Conservation (phyloP, 2,113 vertebrate genomes). For the Aptenodytes forsteri region DNA sequence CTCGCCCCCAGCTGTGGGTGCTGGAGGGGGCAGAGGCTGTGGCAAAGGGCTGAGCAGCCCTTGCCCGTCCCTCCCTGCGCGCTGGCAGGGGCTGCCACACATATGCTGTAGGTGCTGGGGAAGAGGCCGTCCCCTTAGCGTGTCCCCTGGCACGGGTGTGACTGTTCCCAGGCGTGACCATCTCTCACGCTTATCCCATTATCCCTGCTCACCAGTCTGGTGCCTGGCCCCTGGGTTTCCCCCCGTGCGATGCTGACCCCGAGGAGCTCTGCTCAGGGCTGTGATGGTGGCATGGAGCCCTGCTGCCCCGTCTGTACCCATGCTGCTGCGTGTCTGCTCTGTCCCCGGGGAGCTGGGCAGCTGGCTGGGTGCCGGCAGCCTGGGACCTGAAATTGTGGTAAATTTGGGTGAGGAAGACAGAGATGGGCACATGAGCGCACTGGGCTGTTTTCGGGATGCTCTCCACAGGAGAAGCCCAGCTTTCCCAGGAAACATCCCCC, state of each 20-base stretch:
- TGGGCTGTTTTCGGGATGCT: neutral
- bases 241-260: neutral
- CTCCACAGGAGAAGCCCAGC: neutral
- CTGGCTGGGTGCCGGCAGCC: rapidly evolving
- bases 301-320: neutral
- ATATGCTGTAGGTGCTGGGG: neutral
- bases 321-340: rapidly evolving
- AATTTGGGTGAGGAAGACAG: neutral
- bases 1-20: neutral
- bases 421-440: rapidly evolving
- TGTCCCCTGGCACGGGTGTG: neutral
- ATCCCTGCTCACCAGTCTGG: rapidly evolving
- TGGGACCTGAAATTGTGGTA: neutral
- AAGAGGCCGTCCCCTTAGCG: neutral
- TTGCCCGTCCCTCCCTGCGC: rapidly evolving
- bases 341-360: neutral
- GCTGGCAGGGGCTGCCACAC: neutral
- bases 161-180: neutral
- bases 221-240: neutral
- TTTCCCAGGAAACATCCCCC: neutral
- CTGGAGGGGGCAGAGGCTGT: neutral
- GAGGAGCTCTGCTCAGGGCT: neutral
- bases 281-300: neutral
- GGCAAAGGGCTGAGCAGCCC: neutral
- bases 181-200: neutral